Base-by-base conservation (phyloP, 92 coral and sea anemone species). In the Actinostola sp. region DNA sequence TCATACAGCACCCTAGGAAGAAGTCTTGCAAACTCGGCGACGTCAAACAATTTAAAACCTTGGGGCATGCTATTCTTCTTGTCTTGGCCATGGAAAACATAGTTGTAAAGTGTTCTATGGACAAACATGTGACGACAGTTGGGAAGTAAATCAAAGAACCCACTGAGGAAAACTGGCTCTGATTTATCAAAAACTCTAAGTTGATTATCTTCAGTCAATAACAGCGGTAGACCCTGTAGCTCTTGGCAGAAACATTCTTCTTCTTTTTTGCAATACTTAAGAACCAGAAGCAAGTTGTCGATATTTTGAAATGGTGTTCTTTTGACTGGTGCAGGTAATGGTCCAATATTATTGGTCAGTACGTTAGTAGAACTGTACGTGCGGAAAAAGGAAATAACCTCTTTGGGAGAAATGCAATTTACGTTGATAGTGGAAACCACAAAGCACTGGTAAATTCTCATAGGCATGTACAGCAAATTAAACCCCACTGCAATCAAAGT, bases 161-260 rank as follows among this genome's bases (percentile, higher is more conserved):
- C 44, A 49, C 91, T 81, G 15, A 80, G 48, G 55, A 70, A 92
- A 23, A 51, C 83, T 0, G 82, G 89, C 9, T 64, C 42, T 1
- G 12, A 0, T 15, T n/a, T 0, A 28, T 82, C 71, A 48, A 88
- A 88, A 3, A 34, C 85, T 6, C 87, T 82, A 7, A 92, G 62
- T n/a, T 58, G 31, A 12, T 77, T 76, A 79, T 92, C 92, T 57
- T 92, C 88, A 3, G 97, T 92, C 15, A 86, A 67, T 30, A 92
- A 77, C 60, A 92, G 64, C 17, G 97, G 97, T 32, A 89, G 81
- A 12, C 92, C 92, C 8, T 78, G 39, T 2, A 92, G 85, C 13
- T 55, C 59, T 60, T 76, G 51, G 17, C 45, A 10, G 52, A 92
- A 86, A 24, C 24, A 8, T 23, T 39, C 63, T 3, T 39, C 63